Base-by-base conservation (phyloP, 1,140 invertebrate species). In the Schlechtendalia chinensis region DNA sequence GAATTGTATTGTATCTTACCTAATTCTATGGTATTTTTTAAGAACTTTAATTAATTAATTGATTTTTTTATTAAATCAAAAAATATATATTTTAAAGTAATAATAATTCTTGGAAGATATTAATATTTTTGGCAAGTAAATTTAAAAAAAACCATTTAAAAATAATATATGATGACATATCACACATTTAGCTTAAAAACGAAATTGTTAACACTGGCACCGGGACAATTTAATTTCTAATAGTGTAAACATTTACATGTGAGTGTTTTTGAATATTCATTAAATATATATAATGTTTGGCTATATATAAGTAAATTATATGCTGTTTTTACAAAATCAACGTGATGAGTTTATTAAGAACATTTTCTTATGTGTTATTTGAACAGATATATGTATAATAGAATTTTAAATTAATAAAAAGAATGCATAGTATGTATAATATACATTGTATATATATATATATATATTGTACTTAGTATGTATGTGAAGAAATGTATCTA, bases 181-280 rank as follows among this genome's bases (percentile, higher is more conserved):
- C 45, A 67, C n/a, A 67, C 22, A 45, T 14, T 67, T 67, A n/a
- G 63, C n/a, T 45, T 22, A 65, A 45, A 45, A 67, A 45, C n/a
- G 12, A n/a, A 45, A 67, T 27, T 22, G 12, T 67, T 39, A 45
- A 39, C 11, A 45, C 63, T 67, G 63, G 63, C 63, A 67, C 39
- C 1, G 39, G 45, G n/a, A 67, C 63, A 67, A 67, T 39, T 67
- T 67, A 67, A 39, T 67, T 22, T 67, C 11, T 67, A 47, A 45
- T 67, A 45, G n/a, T 67, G 63, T 8, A 67, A 47, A 67, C 39
- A 39, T 67, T 67, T 22, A 67, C 22, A 32, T 14, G n/a, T 12
- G 39, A 24, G 39, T 14, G 14, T 67, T 45, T 24, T 32, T 45
- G 22, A 45, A n/a, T 67, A n/a, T 22, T 45, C 10, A 45, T 45